Percentiles rank a stretch among this genome's conserved stretches.
Evolutionary conservation across 2,113 vertebrate species (phyloP).

Genomic region (Esox niger): DNA sequence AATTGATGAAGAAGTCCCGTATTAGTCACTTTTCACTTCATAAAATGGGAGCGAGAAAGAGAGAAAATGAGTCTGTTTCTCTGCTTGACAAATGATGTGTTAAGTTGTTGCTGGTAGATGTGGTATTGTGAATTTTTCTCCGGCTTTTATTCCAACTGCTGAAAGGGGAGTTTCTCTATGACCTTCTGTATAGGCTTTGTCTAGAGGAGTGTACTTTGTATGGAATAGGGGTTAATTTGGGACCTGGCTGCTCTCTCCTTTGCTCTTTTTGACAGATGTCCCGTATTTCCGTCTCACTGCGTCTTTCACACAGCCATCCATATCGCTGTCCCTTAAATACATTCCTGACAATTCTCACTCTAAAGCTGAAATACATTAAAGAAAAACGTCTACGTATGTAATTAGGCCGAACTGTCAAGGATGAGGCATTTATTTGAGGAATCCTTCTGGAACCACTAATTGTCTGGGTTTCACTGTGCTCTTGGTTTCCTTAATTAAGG

Average conservation of each 20-base stretch:
- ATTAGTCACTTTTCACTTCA: too few species aligned
- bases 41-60: background rate
- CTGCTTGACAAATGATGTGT: too few species aligned
- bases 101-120: too few species aligned
- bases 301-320: slow-evolving; percentile 82
- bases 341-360: slow-evolving; percentile 69
- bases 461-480: slow-evolving; percentile 59
- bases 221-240: too few species aligned
- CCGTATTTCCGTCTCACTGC: slow-evolving; percentile 88
- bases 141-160: too few species aligned
- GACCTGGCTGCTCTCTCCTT: slow-evolving; percentile 68
- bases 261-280: slow-evolving; percentile 92
- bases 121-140: too few species aligned
- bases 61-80: too few species aligned
- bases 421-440: slow-evolving; percentile 66
- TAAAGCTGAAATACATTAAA: slow-evolving; percentile 37
- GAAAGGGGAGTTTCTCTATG: too few species aligned
- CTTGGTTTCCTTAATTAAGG: slow-evolving; percentile 57
- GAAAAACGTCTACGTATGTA: slow-evolving; percentile 60
- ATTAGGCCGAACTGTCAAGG: slow-evolving; percentile 63
- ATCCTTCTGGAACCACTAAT: slow-evolving; percentile 56
- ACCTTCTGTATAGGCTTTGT: slow-evolving; percentile 53
- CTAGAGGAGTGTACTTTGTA: too few species aligned
- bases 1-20: background rate
- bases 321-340: slow-evolving; percentile 84